Conservation (phyloP, 2,113 vertebrate genomes). For the Strix uralensis region DNA sequence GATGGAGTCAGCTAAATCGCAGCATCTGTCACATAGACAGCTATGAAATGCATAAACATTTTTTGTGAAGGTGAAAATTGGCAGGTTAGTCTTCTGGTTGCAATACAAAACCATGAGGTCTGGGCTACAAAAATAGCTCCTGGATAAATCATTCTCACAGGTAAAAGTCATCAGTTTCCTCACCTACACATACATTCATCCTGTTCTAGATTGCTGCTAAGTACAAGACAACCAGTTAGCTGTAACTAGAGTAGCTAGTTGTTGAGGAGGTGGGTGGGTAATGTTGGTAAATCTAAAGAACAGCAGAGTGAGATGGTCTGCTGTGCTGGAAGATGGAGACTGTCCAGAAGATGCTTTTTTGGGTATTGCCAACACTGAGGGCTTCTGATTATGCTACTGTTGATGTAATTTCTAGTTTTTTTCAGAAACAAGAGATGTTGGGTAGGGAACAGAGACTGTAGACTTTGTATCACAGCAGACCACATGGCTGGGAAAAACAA, state of each 20-base stretch:
- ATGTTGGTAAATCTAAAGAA: background rate
- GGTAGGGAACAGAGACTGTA: background rate
- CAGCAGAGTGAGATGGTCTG: background rate
- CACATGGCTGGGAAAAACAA: background rate
- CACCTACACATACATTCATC: background rate
- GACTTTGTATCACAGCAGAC: background rate
- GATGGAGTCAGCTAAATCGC: constrained; percentile 54
- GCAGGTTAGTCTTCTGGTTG: constrained; percentile 37
- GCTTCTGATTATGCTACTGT: background rate
- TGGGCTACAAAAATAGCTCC: background rate
- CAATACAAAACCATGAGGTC: background rate
- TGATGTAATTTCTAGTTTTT: background rate
- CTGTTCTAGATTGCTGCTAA: background rate
- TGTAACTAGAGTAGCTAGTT: background rate
- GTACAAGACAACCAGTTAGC: background rate
- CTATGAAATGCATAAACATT: constrained; percentile 50
- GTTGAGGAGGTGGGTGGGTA: background rate
- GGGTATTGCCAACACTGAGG: background rate
- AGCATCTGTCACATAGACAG: constrained; percentile 55
- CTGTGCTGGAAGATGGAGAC: background rate
- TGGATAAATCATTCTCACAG: constrained; percentile 4
- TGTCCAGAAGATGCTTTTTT: background rate
- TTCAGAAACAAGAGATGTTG: background rate
- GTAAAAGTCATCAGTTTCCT: background rate
- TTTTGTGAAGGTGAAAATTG: constrained; percentile 45